Base-by-base conservation (phyloP, 2,888 invertebrate species). In the Caenorhabditis sp. region DNA sequence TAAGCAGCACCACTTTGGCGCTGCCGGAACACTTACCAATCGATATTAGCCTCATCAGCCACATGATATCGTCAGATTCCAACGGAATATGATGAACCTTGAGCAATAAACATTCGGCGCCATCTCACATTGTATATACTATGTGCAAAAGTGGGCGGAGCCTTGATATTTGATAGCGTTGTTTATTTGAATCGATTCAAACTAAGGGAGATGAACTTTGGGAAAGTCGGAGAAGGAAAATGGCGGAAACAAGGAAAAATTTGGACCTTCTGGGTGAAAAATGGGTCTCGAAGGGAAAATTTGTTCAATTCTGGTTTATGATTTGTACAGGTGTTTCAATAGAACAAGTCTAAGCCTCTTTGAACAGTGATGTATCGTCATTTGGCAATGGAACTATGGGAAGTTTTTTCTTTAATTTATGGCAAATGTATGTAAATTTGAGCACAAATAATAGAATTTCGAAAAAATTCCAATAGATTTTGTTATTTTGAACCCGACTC, bases 11-110 rank as follows among this genome's bases (percentile, higher is more conserved):
- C 6, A 40, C 2, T 11, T 40, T 24, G n/a, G n/a, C n/a, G n/a
- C n/a, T n/a, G n/a, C n/a, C n/a, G n/a, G n/a, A n/a, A n/a, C 18
- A 15, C 55, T 26, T n/a, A 56, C 55, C 55, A 32, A 56, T 56
- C n/a, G 55, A 28, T 56, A 56, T 4, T n/a, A 56, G n/a, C 55
- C 32, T 28, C 32, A 56, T 20, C 6, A 56, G 1, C 55, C 28
- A 32, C 55, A 56, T 56, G 2, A 18, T 9, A 47, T 3, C n/a
- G 18, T 47, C 3, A 3, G 5, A 18, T 20, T 18, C 2, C n/a
- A 18, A 47, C 9, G 18, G 2, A 18, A 47, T 18, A 5, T 18
- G 18, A 18, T 4, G 47, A n/a, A 5, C 2, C 4, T n/a, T 3
- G 18, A 2, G 5, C 20, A 18, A 47, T 47, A 47, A 47, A 47